Evolutionary conservation across 2,113 vertebrate genomes (phyloP).

Genomic region (Phalacrocorax brasilianus): DNA sequence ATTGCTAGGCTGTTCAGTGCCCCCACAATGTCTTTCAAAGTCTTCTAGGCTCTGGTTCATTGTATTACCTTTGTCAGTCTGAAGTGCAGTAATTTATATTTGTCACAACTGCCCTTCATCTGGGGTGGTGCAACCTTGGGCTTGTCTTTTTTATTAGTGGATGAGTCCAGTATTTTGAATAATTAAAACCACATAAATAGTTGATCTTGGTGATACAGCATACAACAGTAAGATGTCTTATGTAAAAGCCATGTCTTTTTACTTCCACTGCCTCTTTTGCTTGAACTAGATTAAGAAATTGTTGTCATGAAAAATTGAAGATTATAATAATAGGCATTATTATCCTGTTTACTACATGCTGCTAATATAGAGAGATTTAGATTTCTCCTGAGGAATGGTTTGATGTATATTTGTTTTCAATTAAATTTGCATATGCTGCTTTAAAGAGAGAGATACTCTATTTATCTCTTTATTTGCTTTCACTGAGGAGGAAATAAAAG

Average conservation of each 20-base stretch:
- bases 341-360: slow-evolving; percentile 50
- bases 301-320: slow-evolving; percentile 53
- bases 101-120: slow-evolving; percentile 38
- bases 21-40: not conserved
- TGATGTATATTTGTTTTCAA: slow-evolving; percentile 67
- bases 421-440: slow-evolving; percentile 59
- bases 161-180: not conserved
- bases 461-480: slow-evolving; percentile 55
- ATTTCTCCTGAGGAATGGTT: slow-evolving; percentile 46
- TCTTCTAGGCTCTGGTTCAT: slow-evolving; percentile 30
- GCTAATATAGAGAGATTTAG: slow-evolving; percentile 43
- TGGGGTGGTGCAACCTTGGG: not conserved
- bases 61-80: slow-evolving; percentile 30
- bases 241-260: not conserved
- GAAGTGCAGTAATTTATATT: slow-evolving; percentile 33
- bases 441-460: slow-evolving; percentile 44
- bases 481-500: slow-evolving; percentile 27
- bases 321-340: slow-evolving; percentile 51
- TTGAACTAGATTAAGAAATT: slow-evolving; percentile 20
- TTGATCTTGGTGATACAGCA: not conserved
- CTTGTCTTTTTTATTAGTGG: not conserved
- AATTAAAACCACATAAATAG: slow-evolving; percentile 34
- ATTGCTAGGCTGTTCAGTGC: not conserved
- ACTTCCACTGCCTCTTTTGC: slow-evolving; percentile 1
- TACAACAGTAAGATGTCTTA: not conserved